Conservation (phyloP, 2,113 vertebrate genomes). For the Tychaedon coryphoeus region DNA sequence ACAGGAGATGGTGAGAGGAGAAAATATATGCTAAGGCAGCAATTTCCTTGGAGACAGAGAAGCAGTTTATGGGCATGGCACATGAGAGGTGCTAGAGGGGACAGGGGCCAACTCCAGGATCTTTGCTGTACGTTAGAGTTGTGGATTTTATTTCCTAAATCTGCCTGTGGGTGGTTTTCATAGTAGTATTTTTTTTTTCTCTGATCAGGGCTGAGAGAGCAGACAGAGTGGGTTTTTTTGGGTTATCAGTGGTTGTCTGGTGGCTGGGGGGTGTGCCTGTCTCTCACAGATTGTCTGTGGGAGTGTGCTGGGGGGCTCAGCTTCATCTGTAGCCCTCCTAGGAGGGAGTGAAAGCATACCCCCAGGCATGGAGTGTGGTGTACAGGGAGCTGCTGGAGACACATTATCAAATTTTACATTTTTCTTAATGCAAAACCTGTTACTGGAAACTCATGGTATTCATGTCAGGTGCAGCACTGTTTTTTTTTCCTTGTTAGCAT, state of each 20-base stretch:
- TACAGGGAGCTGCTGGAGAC: neutral
- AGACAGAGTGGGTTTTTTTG: neutral
- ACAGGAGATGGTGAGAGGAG: neutral
- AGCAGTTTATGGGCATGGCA: neutral
- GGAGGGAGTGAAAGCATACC: neutral
- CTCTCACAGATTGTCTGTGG: neutral
- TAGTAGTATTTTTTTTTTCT: neutral
- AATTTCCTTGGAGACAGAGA: neutral
- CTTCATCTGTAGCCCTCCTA: neutral
- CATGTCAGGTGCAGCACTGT: neutral
- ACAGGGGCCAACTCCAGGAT: neutral
- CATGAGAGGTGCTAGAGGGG: neutral
- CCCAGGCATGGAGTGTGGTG: accelerated
- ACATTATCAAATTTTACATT: neutral
- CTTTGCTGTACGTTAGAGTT: accelerated
- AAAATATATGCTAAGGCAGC: neutral
- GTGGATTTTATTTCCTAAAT: neutral
- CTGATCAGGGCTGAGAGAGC: neutral
- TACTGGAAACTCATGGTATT: neutral
- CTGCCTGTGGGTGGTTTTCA: neutral
- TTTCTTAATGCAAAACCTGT: neutral
- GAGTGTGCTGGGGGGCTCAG: neutral
- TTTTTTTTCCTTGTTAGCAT: neutral
- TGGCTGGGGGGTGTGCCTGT: neutral
- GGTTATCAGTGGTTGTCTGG: accelerated